Conservation (phyloP, 30 jellyfish, hydroid and myxozoan species). For the Cassiopea andromeda region DNA sequence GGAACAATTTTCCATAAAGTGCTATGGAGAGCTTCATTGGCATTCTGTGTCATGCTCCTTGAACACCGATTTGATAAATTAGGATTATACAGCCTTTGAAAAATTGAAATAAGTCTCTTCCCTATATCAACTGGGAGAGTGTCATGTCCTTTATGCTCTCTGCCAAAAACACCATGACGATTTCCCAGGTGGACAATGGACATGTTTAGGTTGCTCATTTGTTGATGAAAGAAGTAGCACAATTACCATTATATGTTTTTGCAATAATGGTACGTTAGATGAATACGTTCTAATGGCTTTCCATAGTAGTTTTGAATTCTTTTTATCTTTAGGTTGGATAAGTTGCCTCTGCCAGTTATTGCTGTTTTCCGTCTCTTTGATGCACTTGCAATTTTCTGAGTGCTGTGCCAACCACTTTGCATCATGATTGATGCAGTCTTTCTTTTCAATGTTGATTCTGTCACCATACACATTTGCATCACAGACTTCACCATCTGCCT, state of each 20-base stretch:
- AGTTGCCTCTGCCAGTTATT: conserved; percentile 20
- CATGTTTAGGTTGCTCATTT: background rate
- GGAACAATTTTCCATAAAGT: background rate
- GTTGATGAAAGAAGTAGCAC: conserved; percentile 41
- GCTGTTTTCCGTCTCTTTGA: conserved; percentile 6
- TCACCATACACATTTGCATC: background rate
- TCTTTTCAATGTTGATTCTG: background rate
- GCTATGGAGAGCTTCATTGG: too few species aligned
- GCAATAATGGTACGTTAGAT: background rate
- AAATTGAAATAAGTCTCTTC: conserved; percentile 1
- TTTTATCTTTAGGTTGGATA: background rate
- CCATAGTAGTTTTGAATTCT: background rate
- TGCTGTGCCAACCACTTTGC: conserved; percentile 25
- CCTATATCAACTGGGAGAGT: too few species aligned
- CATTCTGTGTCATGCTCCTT: background rate
- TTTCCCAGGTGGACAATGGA: too few species aligned
- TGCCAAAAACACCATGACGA: too few species aligned
- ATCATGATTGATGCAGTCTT: conserved; percentile 30
- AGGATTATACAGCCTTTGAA: background rate
- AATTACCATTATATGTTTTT: conserved; percentile 21
- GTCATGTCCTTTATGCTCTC: too few species aligned
- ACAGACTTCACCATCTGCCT: conserved; percentile 1
- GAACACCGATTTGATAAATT: background rate
- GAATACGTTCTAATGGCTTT: conserved; percentile 29
- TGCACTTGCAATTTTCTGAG: conserved; percentile 20